These are phyloP conservation scores for Trachelus troglodyta DNA, from an alignment of 2,888 invertebrate genomes.

Conservation along the genomic window DNA sequence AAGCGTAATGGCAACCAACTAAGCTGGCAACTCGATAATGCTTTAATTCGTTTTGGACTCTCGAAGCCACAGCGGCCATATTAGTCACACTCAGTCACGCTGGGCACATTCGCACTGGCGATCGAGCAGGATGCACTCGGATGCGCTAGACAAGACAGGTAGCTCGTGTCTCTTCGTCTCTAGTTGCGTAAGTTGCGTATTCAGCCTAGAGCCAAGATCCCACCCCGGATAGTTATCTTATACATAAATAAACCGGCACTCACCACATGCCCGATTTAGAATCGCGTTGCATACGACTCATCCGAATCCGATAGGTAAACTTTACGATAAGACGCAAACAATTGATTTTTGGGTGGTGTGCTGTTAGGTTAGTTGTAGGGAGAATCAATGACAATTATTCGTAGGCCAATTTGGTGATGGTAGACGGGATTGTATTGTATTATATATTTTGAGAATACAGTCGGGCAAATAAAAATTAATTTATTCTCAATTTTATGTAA, in stretches of 20 bases:
- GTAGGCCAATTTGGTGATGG: neutral
- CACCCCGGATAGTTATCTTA: constrained; percentile 30
- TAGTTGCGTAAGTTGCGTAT: constrained; percentile 14
- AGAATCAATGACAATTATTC: neutral
- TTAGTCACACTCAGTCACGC: neutral
- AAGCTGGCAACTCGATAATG: neutral
- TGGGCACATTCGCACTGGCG: neutral
- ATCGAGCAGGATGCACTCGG: neutral
- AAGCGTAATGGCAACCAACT: neutral
- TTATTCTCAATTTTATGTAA: constrained; percentile 15
- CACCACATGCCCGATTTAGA: constrained; percentile 30
- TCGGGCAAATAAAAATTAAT: neutral
- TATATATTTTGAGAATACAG: neutral
- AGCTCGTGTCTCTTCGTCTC: constrained; percentile 4
- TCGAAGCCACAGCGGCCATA: neutral
- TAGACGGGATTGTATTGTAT: too few relatives aligned
- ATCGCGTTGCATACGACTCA: constrained; percentile 23
- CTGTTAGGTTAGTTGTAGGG: neutral
- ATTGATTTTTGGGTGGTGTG: neutral
- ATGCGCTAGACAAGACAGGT: neutral
- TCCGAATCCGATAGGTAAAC: neutral
- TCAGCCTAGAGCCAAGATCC: constrained; percentile 29
- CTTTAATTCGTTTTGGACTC: neutral
- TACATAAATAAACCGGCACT: constrained; percentile 31
- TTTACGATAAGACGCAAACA: neutral